Conservation (phyloP, 1,140 invertebrate species). For the Formica selysi region DNA sequence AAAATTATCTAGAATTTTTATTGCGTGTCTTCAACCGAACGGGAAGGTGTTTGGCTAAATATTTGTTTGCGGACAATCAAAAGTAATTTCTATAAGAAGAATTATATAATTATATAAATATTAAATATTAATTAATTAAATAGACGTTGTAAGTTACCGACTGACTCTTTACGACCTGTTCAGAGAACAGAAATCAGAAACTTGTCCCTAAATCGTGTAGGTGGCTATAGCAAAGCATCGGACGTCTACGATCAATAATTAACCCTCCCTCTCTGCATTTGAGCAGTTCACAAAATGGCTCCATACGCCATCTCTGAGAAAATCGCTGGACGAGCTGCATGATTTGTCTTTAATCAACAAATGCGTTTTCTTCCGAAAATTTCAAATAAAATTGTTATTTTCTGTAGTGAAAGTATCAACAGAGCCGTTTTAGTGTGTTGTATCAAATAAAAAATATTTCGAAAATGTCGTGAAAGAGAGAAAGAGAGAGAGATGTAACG, state of each 20-base stretch:
- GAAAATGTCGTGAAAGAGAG: neutral
- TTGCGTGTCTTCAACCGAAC: neutral
- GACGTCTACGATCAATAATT: constrained; percentile 80
- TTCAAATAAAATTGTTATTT: constrained; percentile 29
- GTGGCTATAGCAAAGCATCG: constrained; percentile 78
- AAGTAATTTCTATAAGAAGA: neutral
- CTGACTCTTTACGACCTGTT: constrained; percentile 12
- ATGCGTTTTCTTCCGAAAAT: constrained; percentile 41
- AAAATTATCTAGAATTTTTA: neutral
- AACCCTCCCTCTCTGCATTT: neutral
- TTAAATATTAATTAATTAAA: constrained; percentile 31
- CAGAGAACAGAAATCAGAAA: constrained; percentile 55
- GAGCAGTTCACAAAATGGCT: constrained; percentile 78
- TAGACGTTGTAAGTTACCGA: constrained; percentile 58
- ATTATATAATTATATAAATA: no score
- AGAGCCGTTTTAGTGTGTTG: neutral
- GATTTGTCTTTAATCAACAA: constrained; percentile 62
- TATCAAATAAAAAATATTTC: neutral
- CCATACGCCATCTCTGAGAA: constrained; percentile 81
- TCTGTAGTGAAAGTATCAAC: neutral
- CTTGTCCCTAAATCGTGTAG: constrained; percentile 72
- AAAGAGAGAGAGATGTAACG: neutral
- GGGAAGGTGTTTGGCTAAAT: neutral
- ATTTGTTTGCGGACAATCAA: neutral
- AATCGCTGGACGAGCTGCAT: constrained; percentile 59